Base-by-base conservation (phyloP, 2,113 vertebrate species). In the Indri indri region DNA sequence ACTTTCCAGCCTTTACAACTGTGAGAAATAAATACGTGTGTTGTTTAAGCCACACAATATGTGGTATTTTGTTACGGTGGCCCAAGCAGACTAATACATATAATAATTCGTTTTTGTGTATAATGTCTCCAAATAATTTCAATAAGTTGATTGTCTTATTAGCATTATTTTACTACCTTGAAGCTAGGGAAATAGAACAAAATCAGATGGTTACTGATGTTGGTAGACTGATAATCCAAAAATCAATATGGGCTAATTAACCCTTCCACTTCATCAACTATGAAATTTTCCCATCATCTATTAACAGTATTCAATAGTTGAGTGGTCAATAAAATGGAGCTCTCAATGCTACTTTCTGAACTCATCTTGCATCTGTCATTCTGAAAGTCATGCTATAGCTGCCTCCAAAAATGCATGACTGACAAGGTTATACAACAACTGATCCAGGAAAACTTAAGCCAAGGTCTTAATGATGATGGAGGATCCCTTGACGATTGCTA, bases 351-450 rank as follows among this genome's bases (percentile, higher is more conserved):
- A 42, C 18, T 86, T 92, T 66, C 12, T 8, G 50, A 94, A 79
- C 7, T 4, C 16, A 70, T 76, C 63, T 30, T 76, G 20, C 54
- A 63, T 81, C 63, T 91, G 57, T 91, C 73, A 93, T 88, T 76
- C 71, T 80, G 25, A 59, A 73, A 71, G 74, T 76, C n/a, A 74
- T 5, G 1, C 27, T 37, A 65, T 27, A 42, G 68, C 81, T 90
- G 5, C n/a, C 86, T 86, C 81, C 86, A 82, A 91, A 92, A 88
- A 23, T 30, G 52, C 40, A 47, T 71, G 82, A 91, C 77, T 94
- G 92, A 93, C 79, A 96, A 95, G 61, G 82, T 89, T 95, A 84
- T 13, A 81, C 12, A 86, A 57, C 57, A 97, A 80, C 50, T 79
- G 73, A 90, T 79, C 89, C 79, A 93, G 54, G 90, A 71, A 96